Evolutionary conservation across 2,797 vertebrate genomes (phyloP).

Genomic region (Platalea minor): DNA sequence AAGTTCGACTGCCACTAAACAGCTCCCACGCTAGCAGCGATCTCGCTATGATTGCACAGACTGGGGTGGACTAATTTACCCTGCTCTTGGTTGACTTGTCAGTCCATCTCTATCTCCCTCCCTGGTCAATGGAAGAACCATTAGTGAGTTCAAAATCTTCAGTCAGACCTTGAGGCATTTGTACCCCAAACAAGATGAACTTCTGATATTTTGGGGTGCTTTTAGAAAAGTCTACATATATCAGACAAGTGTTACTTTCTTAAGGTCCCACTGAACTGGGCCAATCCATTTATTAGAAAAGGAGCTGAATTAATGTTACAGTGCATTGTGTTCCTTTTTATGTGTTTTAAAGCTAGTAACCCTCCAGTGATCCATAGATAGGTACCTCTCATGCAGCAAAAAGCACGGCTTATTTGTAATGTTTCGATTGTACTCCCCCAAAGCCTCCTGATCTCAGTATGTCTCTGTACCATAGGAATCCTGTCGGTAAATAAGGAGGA

Average conservation of each 20-base stretch:
- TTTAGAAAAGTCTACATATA: not conserved
- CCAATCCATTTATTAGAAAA: not conserved
- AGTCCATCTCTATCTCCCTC: not conserved
- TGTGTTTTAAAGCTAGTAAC: not conserved
- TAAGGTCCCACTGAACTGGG: not conserved
- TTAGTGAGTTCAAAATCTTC: not conserved
- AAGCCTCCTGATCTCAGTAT: not conserved
- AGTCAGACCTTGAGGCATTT: not conserved
- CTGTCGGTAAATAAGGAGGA: not conserved
- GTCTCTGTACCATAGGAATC: not conserved
- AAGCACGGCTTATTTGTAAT: not conserved
- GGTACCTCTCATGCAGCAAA: not conserved
- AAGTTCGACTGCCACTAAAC: fast-evolving
- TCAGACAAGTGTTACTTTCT: not conserved
- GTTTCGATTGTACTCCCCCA: not conserved
- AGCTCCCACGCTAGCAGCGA: fast-evolving
- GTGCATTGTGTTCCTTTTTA: not conserved
- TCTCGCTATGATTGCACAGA: not conserved
- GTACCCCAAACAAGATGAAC: not conserved
- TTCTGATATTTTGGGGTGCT: not conserved
- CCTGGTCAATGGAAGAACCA: not conserved
- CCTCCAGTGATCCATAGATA: not conserved
- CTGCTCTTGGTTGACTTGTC: not conserved
- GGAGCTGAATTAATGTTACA: not conserved
- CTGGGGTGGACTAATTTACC: not conserved